phyloP scores from a whole-genome alignment of 2,888 invertebrate species.

The Drosophila paranaensis region DNA sequence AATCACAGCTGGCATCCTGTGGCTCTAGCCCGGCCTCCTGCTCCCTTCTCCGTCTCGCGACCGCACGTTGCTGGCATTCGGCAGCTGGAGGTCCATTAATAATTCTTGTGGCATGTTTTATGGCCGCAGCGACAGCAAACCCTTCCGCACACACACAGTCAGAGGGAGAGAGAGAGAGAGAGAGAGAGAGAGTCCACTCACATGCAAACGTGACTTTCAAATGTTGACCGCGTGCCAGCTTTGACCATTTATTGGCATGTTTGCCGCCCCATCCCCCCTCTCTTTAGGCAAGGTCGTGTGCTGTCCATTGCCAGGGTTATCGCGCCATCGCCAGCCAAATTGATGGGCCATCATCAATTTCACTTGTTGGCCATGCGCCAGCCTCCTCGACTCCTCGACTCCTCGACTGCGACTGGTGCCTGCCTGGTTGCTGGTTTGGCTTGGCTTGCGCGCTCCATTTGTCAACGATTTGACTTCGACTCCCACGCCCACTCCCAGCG shows the following conservation, averaged over 20 bases:
- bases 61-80: slow-evolving; percentile 31
- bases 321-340: slow-evolving; percentile 62
- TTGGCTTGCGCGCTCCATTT: slow-evolving; percentile 49
- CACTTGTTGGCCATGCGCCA: slow-evolving; percentile 66
- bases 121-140: slow-evolving; percentile 53
- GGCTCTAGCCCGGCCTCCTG: neutral
- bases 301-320: slow-evolving; percentile 56
- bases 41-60: slow-evolving; percentile 31
- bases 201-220: slow-evolving; percentile 78
- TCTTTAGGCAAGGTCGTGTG: slow-evolving; percentile 59
- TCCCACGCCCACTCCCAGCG: slow-evolving; percentile 21
- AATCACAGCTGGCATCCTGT: slow-evolving; percentile 66
- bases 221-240: slow-evolving; percentile 70
- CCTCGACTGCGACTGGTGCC: neutral
- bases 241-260: slow-evolving; percentile 77
- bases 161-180: no score
- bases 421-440: no score
- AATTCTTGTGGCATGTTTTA: slow-evolving; percentile 79
- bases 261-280: neutral
- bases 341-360: slow-evolving; percentile 79
- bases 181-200: neutral
- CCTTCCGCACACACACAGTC: slow-evolving; percentile 31
- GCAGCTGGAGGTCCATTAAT: slow-evolving; percentile 72
- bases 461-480: slow-evolving; percentile 49
- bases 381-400: neutral